Evolutionary conservation across 1,140 invertebrate genomes (phyloP).

Genomic region (Listronotus oregonensis): DNA sequence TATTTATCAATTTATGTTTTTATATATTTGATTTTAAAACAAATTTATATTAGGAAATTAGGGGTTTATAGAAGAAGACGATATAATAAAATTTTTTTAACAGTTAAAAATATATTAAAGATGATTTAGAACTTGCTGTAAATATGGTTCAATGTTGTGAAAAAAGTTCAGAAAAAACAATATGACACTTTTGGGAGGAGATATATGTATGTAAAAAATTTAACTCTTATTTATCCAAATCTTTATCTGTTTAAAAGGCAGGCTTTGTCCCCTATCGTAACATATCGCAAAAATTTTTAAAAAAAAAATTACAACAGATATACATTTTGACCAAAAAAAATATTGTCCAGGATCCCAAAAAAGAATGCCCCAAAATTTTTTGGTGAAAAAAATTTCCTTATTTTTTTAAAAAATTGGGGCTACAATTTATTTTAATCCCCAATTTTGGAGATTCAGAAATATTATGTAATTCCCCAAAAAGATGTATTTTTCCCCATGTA

Average conservation of each 20-base stretch:
- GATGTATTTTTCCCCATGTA: conserved; percentile 18
- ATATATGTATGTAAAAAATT: conserved; percentile 35
- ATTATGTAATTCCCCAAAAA: conserved; percentile 26
- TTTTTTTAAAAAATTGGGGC: conserved; percentile 39
- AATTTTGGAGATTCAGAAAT: conserved; percentile 24
- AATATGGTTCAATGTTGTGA: conserved; percentile 38
- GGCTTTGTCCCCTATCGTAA: conserved; percentile 33
- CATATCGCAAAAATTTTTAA: conserved; percentile 27
- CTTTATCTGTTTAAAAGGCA: conserved; percentile 30
- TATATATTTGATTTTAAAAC: background rate
- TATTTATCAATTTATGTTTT: too few species aligned
- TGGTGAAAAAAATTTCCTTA: conserved; percentile 32
- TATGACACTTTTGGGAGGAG: conserved; percentile 36
- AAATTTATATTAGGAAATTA: conserved; percentile 25
- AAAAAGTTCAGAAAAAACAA: conserved; percentile 19
- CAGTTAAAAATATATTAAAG: conserved; percentile 31
- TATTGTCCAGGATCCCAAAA: background rate
- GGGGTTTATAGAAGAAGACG: conserved; percentile 31
- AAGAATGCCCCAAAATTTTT: conserved; percentile 25
- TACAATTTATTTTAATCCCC: conserved; percentile 34
- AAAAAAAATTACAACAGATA: conserved; percentile 20
- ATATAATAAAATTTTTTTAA: conserved; percentile 37
- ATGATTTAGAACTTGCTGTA: conserved; percentile 35
- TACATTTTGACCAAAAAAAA: conserved; percentile 33
- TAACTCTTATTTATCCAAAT: conserved; percentile 40